Evolutionary conservation across 2,113 vertebrate genomes (phyloP).

Genomic region (Tetraodon nigroviridis): DNA sequence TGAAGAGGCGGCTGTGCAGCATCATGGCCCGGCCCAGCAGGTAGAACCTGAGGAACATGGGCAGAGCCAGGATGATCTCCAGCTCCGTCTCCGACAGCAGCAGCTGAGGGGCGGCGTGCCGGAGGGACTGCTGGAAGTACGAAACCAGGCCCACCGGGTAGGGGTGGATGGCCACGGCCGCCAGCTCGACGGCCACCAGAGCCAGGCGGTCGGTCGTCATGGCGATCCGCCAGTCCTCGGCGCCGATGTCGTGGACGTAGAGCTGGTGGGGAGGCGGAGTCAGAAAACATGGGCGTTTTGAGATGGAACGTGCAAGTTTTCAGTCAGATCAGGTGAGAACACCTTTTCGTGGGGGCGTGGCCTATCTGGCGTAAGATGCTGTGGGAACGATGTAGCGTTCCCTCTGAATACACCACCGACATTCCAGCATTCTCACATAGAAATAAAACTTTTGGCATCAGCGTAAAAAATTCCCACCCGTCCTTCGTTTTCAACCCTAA

Average conservation of each 20-base stretch:
- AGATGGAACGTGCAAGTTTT: background rate
- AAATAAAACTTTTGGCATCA: no score
- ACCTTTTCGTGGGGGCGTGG: no score
- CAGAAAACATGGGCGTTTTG: background rate
- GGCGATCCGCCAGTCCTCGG: constrained; percentile 91
- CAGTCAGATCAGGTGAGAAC: background rate
- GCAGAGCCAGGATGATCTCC: constrained; percentile 88
- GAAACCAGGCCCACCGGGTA: constrained; percentile 74
- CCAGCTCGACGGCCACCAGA: constrained; percentile 86
- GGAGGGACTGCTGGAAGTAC: constrained; percentile 76
- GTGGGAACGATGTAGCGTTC: no score
- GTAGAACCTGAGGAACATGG: constrained; percentile 95
- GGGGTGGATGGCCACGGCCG: constrained; percentile 85
- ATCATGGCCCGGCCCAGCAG: constrained; percentile 90
- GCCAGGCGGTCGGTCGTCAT: constrained; percentile 87
- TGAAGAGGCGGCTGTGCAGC: constrained; percentile 91
- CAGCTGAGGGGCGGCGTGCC: constrained; percentile 70
- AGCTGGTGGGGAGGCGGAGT: constrained; percentile 68
- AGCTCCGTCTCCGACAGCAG: constrained; percentile 83
- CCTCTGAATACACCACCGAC: no score
- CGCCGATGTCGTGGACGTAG: constrained; percentile 91
- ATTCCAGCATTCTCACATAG: no score
- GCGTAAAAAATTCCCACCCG: no score
- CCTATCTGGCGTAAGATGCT: no score
- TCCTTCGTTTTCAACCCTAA: no score